A percentile compares a stretch with the other conserved stretches of the same genome.
These are phyloP conservation scores for Gymnodraco acuticeps DNA, from an alignment of 2,797 vertebrate species.

Conservation along the genomic window DNA sequence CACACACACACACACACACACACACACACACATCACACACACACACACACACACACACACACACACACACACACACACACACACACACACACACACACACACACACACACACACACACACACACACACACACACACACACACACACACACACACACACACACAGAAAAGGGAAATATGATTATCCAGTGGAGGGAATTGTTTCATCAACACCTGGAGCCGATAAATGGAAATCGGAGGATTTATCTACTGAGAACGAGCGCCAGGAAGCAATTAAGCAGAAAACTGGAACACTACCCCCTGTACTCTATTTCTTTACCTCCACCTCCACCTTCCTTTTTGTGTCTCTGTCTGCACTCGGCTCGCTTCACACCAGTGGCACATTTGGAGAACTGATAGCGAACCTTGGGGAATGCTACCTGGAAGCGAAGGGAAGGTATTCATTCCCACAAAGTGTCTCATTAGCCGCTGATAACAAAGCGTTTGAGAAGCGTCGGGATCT, in stretches of 20 bases:
- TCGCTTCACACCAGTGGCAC: constrained; percentile 39
- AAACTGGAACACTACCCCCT: constrained; percentile 55
- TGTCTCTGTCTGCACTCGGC: constrained; percentile 10
- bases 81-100: no score
- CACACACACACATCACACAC: neutral
- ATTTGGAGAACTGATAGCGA: constrained; percentile 53
- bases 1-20: no score
- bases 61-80: no score
- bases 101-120: no score
- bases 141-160: no score
- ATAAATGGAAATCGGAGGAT: constrained; percentile 81
- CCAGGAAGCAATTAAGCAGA: constrained; percentile 82
- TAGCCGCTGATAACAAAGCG: constrained; percentile 62
- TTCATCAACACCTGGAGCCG: constrained; percentile 85
- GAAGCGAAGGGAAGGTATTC: constrained; percentile 47
- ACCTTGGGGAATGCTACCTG: constrained; percentile 42
- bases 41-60: no score
- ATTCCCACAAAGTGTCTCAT: constrained; percentile 62
- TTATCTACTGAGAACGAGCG: constrained; percentile 76
- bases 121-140: no score
- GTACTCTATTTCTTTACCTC: constrained; percentile 20
- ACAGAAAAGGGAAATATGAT: constrained; percentile 78
- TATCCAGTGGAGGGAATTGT: constrained; percentile 79
- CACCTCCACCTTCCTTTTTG: constrained; percentile 26
- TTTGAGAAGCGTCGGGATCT: constrained; percentile 43